phyloP scores from a whole-genome alignment of 2,888 invertebrate species.

The Caenorhabditis sp. region DNA sequence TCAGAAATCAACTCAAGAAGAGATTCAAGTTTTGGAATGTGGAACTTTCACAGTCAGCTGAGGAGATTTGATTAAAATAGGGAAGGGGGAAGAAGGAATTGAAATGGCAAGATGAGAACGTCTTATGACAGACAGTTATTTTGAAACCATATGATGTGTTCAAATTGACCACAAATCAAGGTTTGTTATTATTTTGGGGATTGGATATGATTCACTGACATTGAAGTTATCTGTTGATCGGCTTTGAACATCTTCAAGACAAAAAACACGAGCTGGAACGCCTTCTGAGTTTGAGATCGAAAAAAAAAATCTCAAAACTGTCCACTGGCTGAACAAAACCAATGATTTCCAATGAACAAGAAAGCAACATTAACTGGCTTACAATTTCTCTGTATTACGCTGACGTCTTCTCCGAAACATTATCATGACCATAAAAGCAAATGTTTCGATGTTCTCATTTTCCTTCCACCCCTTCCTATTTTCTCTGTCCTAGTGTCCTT shows the following conservation, averaged over 20 bases:
- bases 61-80: conserved; percentile 23
- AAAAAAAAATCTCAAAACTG: too few species aligned
- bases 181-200: not conserved
- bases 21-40: conserved; percentile 5
- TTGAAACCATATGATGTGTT: conserved; percentile 47
- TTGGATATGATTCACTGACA: not conserved
- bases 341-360: not conserved
- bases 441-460: conserved; percentile 46
- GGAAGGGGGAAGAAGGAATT: not conserved
- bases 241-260: not conserved
- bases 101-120: conserved; percentile 29
- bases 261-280: not conserved
- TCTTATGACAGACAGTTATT: conserved; percentile 51
- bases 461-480: not conserved
- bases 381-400: conserved; percentile 31
- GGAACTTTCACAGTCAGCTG: conserved; percentile 40
- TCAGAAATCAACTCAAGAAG: conserved; percentile 42
- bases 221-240: not conserved
- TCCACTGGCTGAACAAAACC: not conserved
- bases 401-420: conserved; percentile 44
- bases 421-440: conserved; percentile 62
- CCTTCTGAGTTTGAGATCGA: too few species aligned
- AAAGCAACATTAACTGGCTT: conserved; percentile 5
- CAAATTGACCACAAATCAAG: conserved; percentile 45
- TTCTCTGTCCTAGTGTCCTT: conserved; percentile 29